Evolutionary conservation across 1,140 invertebrate genomes (phyloP).

Genomic region (Macrostomum lignano): DNA sequence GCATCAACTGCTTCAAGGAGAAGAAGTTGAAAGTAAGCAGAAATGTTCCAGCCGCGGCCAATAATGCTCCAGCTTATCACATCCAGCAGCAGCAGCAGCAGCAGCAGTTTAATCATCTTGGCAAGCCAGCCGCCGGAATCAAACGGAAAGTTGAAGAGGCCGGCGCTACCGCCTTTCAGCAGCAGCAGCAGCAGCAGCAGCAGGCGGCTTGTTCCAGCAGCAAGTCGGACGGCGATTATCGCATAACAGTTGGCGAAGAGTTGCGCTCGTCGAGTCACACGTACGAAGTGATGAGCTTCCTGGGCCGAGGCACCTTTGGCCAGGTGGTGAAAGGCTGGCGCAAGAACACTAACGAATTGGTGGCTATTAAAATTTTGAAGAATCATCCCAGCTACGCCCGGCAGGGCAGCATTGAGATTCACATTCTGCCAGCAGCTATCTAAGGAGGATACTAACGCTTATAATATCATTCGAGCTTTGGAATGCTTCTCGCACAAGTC

Average conservation of each 20-base stretch:
- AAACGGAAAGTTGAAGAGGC: no score
- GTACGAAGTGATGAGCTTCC: conserved; percentile 5
- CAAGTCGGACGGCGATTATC: conserved; percentile 6
- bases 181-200: no score
- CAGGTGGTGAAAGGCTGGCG: conserved; percentile 5
- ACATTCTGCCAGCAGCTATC: conserved; percentile 2
- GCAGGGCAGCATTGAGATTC: conserved; percentile 7
- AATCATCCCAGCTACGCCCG: conserved; percentile 5
- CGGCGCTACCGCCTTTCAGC: no score
- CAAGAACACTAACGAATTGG: not conserved
- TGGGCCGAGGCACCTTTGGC: conserved; percentile 6
- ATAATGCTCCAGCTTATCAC: no score
- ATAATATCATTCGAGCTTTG: conserved; percentile 4
- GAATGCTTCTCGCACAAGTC: conserved; percentile 6
- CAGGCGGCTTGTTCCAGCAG: no score
- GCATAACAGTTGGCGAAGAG: conserved; percentile 5
- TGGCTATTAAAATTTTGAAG: conserved; percentile 7
- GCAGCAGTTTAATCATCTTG: no score
- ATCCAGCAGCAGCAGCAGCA: no score
- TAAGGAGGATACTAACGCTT: conserved; percentile 5
- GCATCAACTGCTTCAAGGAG: no score
- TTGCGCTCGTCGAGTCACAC: not conserved
- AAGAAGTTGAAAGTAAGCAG: no score
- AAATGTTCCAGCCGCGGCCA: no score
- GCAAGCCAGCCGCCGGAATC: no score